Evolutionary conservation across 2,113 vertebrate species (phyloP), one percentile per base, ranked within the genome.

Genomic region (Mormyrus iriodes): DNA sequence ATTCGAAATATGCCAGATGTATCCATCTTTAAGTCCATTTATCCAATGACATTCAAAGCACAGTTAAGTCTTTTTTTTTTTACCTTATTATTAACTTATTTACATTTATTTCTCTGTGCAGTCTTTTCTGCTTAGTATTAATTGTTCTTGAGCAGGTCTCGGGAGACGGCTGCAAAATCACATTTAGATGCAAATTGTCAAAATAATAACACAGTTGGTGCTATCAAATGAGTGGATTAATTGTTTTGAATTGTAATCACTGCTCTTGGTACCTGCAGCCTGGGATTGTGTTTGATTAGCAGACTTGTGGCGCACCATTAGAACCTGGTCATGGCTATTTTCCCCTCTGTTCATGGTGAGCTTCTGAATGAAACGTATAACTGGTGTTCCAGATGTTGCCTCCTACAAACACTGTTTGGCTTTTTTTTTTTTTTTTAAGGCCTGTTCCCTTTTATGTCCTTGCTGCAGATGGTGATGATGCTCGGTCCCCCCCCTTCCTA

Each of bases 151-250:
- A 48, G 83, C 42, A n/a, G 24, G n/a, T 46, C 44, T 49, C 12
- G n/a, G n/a, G 83, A 48, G 46, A 49, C 46, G 4, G 44, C 44
- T 51, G 83, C n/a, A 48, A 24, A 84, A 48, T 84, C 35, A 85
- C 83, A 85, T 85, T 85, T 85, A 51, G 13, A 85, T 85, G 83
- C 83, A 85, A 49, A 85, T 85, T 85, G 82, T 85, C 82, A 49
- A n/a, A 79, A 42, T 17, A 79, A 79, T 49, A 48, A 85, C 19
- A 49, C 44, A 4, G 8, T 24, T 49, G 21, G 21, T 49, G 31
- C 31, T 42, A 79, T 19, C 4, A 79, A 79, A 79, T 85, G 73
- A 15, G 35, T 85, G 82, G 9, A 49, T 49, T 49, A 48, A 51
- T 49, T 85, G 48, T 48, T 79, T 42, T 39, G 73, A 79, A 79